Evolutionary conservation across 2,113 vertebrate genomes (phyloP), one percentile per base, ranked within the genome.

Genomic region (Grantiella picta): DNA sequence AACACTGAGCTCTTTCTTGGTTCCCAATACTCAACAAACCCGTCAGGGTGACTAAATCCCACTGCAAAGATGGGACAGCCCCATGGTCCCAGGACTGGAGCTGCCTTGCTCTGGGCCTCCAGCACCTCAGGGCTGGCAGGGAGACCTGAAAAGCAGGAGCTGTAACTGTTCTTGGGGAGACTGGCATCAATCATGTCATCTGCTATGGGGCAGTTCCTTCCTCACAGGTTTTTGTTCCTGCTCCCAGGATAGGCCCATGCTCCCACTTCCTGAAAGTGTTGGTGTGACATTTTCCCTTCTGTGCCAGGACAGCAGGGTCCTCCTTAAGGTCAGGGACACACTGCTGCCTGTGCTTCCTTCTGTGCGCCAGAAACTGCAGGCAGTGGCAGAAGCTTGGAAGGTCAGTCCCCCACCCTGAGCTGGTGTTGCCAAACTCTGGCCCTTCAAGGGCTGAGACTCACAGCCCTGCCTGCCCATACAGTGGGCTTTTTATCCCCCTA

Each of bases 271-370:
- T 65, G 65, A 24, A 15, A 33, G n/a, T 17, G 60, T 25, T 73
- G 45, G 14, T 45, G 5, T 35, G 38, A 35, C 27, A 3, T 49
- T 82, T 77, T 60, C 31, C 22, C 49, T 45, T 52, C 36, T 65
- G 49, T 49, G 33, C 13, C 4, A 76, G 69, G 16, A 8, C 12
- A n/a, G 44, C 66, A 89, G 53, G 6, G 2, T 70, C 25, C 2
- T 1, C 4, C 14, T 23, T 7, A 27, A 53, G 42, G 84, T 31
- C 57, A 42, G 57, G 36, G 42, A 29, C 5, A 1, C 0, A 0
- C 61, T 79, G 77, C 54, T 60, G 12, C 7, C 25, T 66, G 13
- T 79, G 45, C 53, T 52, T 54, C 65, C 40, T 76, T 42, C 20
- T 42, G 28, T 10, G 72, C 52, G 11, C 13, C 61, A 47, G 27